Evolutionary conservation across 2,113 vertebrate species (phyloP), one percentile per base, ranked within the genome.

Genomic region (Anguilla rostrata): DNA sequence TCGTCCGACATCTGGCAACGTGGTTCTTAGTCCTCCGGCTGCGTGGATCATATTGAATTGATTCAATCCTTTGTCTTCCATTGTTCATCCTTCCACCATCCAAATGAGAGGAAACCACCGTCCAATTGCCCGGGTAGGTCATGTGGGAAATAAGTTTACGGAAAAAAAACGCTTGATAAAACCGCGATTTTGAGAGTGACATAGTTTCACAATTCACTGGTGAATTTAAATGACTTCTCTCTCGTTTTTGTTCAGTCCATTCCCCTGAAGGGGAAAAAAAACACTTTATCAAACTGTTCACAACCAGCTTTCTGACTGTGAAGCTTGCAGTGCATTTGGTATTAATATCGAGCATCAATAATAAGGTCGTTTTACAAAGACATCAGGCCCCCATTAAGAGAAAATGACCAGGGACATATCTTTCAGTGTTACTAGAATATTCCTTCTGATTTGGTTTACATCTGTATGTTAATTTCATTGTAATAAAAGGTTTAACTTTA

Each of bases 251-350:
- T 75, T 1, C 71, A 75, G n/a, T 75, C 71, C 71, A 39, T 82
- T 43, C 82, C 81, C 66, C 41, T 84, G 39, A 49, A 81, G 46
- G 56, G 78, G 57, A 53, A 84, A 34, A 34, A 39, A 26, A 81
- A 82, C 71, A 75, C 71, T 12, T 75, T 75, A 22, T 11, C 2
- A 3, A 29, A 34, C n/a, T 75, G 71, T 0, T 75, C 34, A 75
- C 71, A 75, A 75, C 81, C 80, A 82, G 75, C 53, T 53, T 49
- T 29, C 39, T 80, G 82, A 39, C 26, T 49, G 26, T 15, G 57
- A 56, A 9, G n/a, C 63, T 83, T 92, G 92, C 93, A 93, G 92
- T 93, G 90, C 94, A 96, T 95, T 95, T 95, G 95, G 94, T 93
- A 91, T 87, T 92, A 91, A 96, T 75, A 29, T 75, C 71, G 9